Percentiles rank a stretch among this genome's conserved stretches.
phyloP scores from a whole-genome alignment of 2,113 vertebrate genomes.

The Brachypodius melanocephalos region DNA sequence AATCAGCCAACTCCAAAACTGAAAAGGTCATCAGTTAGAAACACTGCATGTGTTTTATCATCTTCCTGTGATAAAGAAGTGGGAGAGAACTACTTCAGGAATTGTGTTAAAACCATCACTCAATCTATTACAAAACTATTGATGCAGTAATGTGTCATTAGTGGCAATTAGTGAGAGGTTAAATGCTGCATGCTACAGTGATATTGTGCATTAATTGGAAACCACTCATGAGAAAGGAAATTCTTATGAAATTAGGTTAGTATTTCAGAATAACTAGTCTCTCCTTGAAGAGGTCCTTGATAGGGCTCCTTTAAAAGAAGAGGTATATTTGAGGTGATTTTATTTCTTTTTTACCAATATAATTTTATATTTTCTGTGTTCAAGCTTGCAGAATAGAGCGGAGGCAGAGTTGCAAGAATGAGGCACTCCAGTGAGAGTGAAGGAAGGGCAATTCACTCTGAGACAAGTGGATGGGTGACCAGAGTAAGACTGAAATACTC shows the following conservation, averaged over 20 bases:
- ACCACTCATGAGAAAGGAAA: not conserved
- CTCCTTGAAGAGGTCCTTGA: not conserved
- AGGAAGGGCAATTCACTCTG: not conserved
- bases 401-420: not conserved
- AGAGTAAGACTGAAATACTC: not conserved
- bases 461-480: not conserved
- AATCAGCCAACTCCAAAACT: not conserved
- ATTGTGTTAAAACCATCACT: not conserved
- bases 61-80: not conserved
- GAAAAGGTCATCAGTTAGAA: not conserved
- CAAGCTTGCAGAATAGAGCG: not conserved
- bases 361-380: not conserved
- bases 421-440: not conserved
- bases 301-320: not conserved
- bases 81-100: not conserved
- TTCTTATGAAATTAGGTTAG: not conserved
- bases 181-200: not conserved
- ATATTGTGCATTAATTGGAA: constrained; percentile 18
- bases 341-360: not conserved
- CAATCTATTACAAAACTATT: not conserved
- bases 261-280: not conserved
- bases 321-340: not conserved
- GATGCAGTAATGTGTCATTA: constrained; percentile 21
- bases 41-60: not conserved
- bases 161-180: constrained; percentile 45